phyloP scores from a whole-genome alignment of 2,797 vertebrate species.

The Rhabdophis nuchalis region DNA sequence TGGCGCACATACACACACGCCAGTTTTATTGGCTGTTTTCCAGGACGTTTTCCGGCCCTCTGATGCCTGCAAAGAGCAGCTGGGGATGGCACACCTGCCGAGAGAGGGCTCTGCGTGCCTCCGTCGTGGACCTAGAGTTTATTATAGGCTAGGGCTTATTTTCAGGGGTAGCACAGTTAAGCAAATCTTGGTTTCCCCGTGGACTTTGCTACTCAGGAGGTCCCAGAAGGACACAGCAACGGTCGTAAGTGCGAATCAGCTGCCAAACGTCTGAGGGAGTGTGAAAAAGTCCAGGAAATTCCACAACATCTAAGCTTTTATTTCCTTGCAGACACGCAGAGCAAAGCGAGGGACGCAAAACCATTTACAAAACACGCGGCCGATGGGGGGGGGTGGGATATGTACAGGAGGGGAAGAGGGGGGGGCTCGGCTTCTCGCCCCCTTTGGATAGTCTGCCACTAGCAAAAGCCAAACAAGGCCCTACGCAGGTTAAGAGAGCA shows the following conservation, averaged over 20 bases:
- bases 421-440: neutral
- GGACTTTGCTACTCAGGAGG: too few relatives aligned
- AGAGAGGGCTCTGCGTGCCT: too few relatives aligned
- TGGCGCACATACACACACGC: too few relatives aligned
- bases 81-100: too few relatives aligned
- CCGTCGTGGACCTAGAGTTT: too few relatives aligned
- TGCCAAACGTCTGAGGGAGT: rapidly evolving
- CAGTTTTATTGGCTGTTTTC: too few relatives aligned
- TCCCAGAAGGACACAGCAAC: too few relatives aligned
- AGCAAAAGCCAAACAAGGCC: neutral
- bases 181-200: too few relatives aligned
- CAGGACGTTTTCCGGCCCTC: too few relatives aligned
- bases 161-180: too few relatives aligned
- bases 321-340: conserved; percentile 21
- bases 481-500: neutral
- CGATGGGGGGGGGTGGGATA: neutral
- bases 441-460: neutral
- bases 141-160: too few relatives aligned
- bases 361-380: conserved; percentile 6
- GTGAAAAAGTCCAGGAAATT: neutral
- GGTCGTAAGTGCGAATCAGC: rapidly evolving
- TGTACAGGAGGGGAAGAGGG: neutral
- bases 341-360: neutral
- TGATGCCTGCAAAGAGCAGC: too few relatives aligned
- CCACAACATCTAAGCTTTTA: conserved; percentile 27